Evolutionary conservation across 1,140 invertebrate genomes (phyloP).

Genomic region (Drosophila rufa): DNA sequence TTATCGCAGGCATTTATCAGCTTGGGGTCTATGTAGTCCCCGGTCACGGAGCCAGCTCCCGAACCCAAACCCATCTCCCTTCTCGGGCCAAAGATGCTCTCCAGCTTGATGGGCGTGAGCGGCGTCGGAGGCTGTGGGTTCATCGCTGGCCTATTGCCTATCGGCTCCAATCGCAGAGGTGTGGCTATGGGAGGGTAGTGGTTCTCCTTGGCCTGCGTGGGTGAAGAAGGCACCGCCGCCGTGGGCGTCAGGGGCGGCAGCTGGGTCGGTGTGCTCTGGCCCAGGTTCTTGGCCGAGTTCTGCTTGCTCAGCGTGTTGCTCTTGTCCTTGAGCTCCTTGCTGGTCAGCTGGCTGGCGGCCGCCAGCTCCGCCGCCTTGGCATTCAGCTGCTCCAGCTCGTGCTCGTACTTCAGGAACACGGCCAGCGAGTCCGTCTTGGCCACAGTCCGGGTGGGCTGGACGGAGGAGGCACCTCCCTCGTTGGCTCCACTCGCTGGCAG

Average conservation of each 20-base stretch:
- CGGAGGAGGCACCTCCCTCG: conserved; percentile 21
- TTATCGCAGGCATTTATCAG: conserved; percentile 84
- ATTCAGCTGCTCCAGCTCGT: conserved; percentile 78
- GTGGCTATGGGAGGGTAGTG: conserved; percentile 37
- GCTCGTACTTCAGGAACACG: conserved; percentile 83
- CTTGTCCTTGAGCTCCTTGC: conserved; percentile 83
- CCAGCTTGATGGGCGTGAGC: conserved; percentile 58
- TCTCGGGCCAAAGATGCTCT: conserved; percentile 59
- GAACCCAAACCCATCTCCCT: conserved; percentile 12
- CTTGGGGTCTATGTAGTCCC: conserved; percentile 80
- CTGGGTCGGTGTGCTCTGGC: conserved; percentile 22
- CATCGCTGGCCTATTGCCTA: conserved; percentile 28
- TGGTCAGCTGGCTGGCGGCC: conserved; percentile 55
- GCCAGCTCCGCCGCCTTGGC: conserved; percentile 55
- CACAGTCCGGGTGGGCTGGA: conserved; percentile 45
- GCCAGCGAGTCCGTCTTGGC: conserved; percentile 83
- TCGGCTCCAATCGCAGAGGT: conserved; percentile 58
- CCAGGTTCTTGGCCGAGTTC: conserved; percentile 79
- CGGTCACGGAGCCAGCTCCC: conserved; percentile 3
- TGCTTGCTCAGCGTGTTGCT: conserved; percentile 84
- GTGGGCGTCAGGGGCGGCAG: conserved; percentile 55
- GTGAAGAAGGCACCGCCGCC: conserved; percentile 7
- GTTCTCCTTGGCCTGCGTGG: conserved; percentile 39
- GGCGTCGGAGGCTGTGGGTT: conserved; percentile 14
- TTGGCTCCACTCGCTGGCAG: conserved; percentile 37